These are phyloP conservation scores for Oxyura jamaicensis DNA, from an alignment of 2,113 vertebrate species.

Conservation along the genomic window DNA sequence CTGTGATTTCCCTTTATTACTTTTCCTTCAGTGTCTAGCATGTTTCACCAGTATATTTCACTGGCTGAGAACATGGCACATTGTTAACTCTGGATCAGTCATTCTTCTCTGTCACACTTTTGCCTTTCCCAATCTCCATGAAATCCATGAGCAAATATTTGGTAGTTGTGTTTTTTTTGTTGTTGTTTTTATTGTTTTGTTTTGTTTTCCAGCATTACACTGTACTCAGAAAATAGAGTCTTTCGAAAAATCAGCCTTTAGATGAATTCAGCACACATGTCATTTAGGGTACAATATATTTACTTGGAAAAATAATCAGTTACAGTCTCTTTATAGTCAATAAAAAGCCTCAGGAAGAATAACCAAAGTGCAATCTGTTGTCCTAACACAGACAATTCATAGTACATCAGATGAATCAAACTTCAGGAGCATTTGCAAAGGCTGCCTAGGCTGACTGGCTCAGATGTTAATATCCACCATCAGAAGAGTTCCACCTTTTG, in stretches of 20 bases:
- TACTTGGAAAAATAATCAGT: not conserved
- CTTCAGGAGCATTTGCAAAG: not conserved
- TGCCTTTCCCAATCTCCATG: not conserved
- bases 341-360: not conserved
- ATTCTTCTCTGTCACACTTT: not conserved
- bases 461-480: not conserved
- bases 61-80: not conserved
- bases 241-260: not conserved
- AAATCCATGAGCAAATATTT: not conserved
- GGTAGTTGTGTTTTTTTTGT: not conserved
- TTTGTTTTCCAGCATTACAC: not conserved
- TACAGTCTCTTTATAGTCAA: not conserved
- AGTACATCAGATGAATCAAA: not conserved
- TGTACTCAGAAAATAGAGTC: not conserved
- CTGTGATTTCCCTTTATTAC: not conserved
- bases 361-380: not conserved
- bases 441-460: not conserved
- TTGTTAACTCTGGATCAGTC: constrained; percentile 11
- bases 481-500: not conserved
- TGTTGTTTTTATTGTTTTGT: no score
- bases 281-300: not conserved
- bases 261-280: not conserved
- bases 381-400: not conserved
- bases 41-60: not conserved
- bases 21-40: constrained; percentile 3